These are phyloP conservation scores for Gnathonemus echidnorhynchus DNA, from an alignment of 2,113 vertebrate species.

Conservation along the genomic window DNA sequence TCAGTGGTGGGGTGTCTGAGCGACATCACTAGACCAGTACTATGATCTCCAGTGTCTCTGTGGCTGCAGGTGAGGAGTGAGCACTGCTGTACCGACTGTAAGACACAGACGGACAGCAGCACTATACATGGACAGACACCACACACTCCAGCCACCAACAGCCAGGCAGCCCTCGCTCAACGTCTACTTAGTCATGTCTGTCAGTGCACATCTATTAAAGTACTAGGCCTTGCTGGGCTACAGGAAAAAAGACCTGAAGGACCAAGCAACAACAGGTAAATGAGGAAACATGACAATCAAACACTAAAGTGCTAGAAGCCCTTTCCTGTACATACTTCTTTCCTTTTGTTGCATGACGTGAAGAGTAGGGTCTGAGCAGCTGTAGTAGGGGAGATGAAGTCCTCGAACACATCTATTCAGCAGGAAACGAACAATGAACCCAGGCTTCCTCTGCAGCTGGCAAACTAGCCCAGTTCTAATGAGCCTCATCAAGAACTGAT, in stretches of 20 bases:
- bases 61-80: slow-evolving; percentile 61
- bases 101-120: slow-evolving; percentile 53
- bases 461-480: not conserved
- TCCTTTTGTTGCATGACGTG: slow-evolving; percentile 96
- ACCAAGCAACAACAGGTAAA: not conserved
- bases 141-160: slow-evolving; percentile 54
- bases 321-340: slow-evolving; percentile 71
- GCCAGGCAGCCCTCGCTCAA: slow-evolving; percentile 34
- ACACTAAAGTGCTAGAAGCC: slow-evolving; percentile 11
- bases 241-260: not conserved
- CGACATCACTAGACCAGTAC: slow-evolving; percentile 64
- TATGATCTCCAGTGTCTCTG: slow-evolving; percentile 64
- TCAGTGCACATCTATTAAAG: not conserved
- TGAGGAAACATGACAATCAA: not conserved
- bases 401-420: slow-evolving; percentile 89
- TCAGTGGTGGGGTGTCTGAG: slow-evolving; percentile 45
- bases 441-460: not conserved
- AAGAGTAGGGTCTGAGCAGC: slow-evolving; percentile 95
- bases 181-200: not conserved
- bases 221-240: not conserved
- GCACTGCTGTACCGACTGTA: slow-evolving; percentile 48
- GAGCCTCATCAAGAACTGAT: not conserved
- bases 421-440: slow-evolving; percentile 23
- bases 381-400: slow-evolving; percentile 96
- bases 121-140: slow-evolving; percentile 55